Evolutionary conservation across 1,140 invertebrate genomes (phyloP), one percentile per base, ranked within the genome.

Genomic region (Lasioglossum baleicum): DNA sequence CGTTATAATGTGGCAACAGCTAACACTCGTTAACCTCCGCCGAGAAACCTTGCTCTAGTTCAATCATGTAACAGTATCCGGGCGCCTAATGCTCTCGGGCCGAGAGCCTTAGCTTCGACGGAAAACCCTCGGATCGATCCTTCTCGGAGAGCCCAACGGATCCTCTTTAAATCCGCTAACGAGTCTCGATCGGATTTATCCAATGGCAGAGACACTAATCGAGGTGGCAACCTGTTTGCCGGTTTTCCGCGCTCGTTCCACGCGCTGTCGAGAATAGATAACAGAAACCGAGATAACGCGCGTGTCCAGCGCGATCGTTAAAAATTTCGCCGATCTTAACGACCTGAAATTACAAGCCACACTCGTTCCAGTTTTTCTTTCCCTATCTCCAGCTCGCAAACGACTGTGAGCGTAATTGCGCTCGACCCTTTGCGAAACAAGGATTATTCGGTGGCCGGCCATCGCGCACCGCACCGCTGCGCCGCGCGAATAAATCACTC

Each of bases 21-120:
- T 74, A 85, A 82, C 86, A 85, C 89, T 91, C 90, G 90, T 91
- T 91, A 91, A 90, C 86, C 85, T 81, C 85, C 61, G 56, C 71
- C 71, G 35, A 58, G 72, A 85, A 82, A 64, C 58, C 60, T 76
- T 67, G 75, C 56, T 85, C 83, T 71, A 83, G 73, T 86, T 87
- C 65, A 74, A 76, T 67, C 76, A 61, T 63, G 85, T 83, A 87
- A 86, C 77, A 80, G 65, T 86, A 86, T 80, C 80, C 81, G 67
- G 22, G n/a, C 10, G 42, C 64, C 72, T 61, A 42, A 80, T 80
- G 53, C 78, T 42, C 71, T 35, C 35, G 35, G 61, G 15, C 68
- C 78, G 31, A 75, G 56, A 75, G 56, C 67, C 67, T 80, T 75
- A 11, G 26, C 70, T 48, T 15, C 11, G 20, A 26, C 26, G 22